A percentile compares a stretch with the other conserved stretches of the same genome.
Evolutionary conservation across 2,113 vertebrate species (phyloP).

Genomic region (Jaculus jaculus): DNA sequence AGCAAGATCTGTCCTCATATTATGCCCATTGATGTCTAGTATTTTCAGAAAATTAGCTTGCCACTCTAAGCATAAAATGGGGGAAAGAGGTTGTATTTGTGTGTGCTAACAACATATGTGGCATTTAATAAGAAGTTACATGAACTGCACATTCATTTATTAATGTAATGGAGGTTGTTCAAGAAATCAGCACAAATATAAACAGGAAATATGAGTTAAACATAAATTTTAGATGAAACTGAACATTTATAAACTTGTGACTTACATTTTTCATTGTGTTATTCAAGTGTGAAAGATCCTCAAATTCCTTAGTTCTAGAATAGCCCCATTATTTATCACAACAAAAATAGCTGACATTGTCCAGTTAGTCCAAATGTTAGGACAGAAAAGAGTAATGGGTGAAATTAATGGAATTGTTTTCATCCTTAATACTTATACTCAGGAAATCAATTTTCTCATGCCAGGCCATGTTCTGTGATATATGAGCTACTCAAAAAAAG

Average conservation of each 20-base stretch:
- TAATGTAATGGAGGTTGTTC: constrained; percentile 1
- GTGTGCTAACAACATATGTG: background rate
- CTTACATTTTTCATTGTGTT: constrained; percentile 36
- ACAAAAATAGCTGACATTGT: constrained; percentile 55
- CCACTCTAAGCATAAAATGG: background rate
- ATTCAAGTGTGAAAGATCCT: background rate
- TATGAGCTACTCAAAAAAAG: constrained; percentile 41
- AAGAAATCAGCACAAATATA: background rate
- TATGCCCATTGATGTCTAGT: background rate
- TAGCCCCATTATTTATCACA: constrained; percentile 47
- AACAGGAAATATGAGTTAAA: background rate
- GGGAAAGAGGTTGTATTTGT: background rate
- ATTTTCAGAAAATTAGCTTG: background rate
- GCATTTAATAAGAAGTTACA: fast-evolving
- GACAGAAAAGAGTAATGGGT: constrained; percentile 64
- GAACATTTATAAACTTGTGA: constrained; percentile 36
- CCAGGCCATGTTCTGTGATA: constrained; percentile 49
- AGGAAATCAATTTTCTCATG: constrained; percentile 64
- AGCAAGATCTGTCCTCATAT: background rate
- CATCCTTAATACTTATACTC: constrained; percentile 61
- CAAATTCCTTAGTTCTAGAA: constrained; percentile 29
- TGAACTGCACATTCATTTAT: background rate
- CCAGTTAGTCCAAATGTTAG: constrained; percentile 60
- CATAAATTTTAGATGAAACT: constrained; percentile 49
- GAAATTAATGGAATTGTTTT: constrained; percentile 74